Conservation (phyloP, 2,888 invertebrate genomes). For the Athalia rosae region DNA sequence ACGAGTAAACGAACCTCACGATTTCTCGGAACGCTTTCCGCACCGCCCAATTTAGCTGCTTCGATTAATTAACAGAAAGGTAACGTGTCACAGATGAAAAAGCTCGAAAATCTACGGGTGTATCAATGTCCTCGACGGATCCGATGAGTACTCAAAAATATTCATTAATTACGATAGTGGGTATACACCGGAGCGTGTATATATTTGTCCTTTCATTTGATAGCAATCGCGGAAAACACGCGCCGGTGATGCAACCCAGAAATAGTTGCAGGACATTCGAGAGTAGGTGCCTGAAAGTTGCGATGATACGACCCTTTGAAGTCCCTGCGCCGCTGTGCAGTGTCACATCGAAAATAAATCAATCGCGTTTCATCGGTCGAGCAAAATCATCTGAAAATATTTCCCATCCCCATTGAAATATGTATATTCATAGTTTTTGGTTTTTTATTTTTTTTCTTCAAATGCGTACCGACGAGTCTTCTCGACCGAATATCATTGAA, state of each 20-base stretch:
- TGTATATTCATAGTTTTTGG: not conserved
- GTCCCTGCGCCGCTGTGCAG: not conserved
- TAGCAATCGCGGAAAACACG: not conserved
- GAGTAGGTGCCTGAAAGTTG: not conserved
- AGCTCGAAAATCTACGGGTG: not conserved
- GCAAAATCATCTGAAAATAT: not conserved
- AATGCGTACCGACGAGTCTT: no score
- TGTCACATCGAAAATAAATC: no score
- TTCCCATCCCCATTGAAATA: not conserved
- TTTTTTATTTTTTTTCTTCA: no score
- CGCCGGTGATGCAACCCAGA: conserved; percentile 3
- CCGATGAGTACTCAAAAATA: conserved; percentile 18
- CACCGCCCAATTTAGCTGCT: not conserved
- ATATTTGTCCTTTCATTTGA: not conserved
- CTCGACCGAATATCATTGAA: not conserved
- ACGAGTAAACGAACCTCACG: conserved; percentile 17
- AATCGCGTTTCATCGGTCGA: conserved; percentile 26
- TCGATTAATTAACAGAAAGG: conserved; percentile 16
- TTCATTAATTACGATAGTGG: conserved; percentile 20
- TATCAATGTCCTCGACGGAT: not conserved
- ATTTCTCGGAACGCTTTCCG: not conserved
- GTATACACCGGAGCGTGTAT: not conserved
- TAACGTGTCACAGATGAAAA: not conserved
- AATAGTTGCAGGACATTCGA: conserved; percentile 8
- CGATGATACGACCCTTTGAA: conserved; percentile 1